phyloP scores from a whole-genome alignment of 2,113 vertebrate genomes.

The Lonchura striata region DNA sequence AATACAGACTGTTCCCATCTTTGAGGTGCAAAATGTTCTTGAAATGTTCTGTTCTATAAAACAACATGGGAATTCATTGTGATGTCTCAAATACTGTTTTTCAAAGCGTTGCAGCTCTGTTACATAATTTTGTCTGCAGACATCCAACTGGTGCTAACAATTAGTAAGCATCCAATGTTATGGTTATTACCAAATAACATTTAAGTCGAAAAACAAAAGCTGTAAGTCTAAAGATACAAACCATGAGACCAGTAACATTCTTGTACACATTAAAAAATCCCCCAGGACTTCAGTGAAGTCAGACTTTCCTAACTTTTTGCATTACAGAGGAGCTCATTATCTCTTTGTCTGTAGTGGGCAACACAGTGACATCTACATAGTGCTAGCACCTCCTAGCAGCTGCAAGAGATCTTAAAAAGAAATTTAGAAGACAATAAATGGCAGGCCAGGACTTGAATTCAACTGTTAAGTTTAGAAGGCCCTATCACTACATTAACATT shows the following conservation, averaged over 20 bases:
- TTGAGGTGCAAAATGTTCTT: slow-evolving; percentile 63
- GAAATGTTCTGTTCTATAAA: slow-evolving; percentile 47
- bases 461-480: background rate
- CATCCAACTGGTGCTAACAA: slow-evolving; percentile 34
- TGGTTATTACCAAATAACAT: background rate
- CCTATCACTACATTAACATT: background rate
- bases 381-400: slow-evolving; percentile 59
- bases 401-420: background rate
- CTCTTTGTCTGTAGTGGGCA: background rate
- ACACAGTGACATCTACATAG: background rate
- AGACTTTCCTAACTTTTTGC: background rate
- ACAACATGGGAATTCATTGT: slow-evolving; percentile 56
- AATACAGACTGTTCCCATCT: slow-evolving; percentile 56
- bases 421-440: background rate
- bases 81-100: slow-evolving; percentile 54
- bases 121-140: slow-evolving; percentile 34
- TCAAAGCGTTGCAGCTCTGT: slow-evolving; percentile 44
- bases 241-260: background rate
- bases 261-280: background rate
- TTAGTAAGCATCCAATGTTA: background rate
- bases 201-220: background rate
- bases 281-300: background rate
- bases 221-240: background rate
- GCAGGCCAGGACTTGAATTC: background rate
- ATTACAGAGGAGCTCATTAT: background rate